phyloP scores from a whole-genome alignment of 2,888 invertebrate species.

The Pammene aurita region DNA sequence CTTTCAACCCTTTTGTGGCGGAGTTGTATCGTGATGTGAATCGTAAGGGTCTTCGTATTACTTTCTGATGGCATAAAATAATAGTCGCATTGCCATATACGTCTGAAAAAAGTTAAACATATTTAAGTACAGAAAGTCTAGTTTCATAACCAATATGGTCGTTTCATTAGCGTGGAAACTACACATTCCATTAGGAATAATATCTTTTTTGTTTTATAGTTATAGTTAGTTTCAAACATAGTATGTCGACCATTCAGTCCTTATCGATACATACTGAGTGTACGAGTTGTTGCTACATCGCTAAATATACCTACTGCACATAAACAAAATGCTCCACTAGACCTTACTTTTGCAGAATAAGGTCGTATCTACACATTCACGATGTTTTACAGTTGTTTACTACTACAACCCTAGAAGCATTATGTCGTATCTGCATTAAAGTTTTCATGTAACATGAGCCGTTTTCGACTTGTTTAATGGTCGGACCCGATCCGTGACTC shows the following conservation, averaged over 20 bases:
- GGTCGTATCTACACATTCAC: constrained; percentile 1
- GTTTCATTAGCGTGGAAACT: no score
- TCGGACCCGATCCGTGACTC: constrained; percentile 63
- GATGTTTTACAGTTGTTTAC: constrained; percentile 7
- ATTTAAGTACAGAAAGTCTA: no score
- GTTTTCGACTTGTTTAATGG: constrained; percentile 42
- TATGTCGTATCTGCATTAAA: background rate
- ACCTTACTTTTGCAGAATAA: background rate
- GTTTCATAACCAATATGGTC: no score
- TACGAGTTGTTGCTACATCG: no score
- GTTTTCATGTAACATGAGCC: background rate
- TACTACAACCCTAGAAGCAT: background rate
- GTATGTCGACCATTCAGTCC: no score
- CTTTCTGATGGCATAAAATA: constrained; percentile 5
- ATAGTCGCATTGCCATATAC: background rate
- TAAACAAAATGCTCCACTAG: constrained; percentile 29
- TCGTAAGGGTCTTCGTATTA: constrained; percentile 17
- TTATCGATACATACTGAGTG: no score
- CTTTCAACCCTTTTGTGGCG: constrained; percentile 16
- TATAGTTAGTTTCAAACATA: no score
- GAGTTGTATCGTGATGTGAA: constrained; percentile 1
- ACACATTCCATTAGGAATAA: no score
- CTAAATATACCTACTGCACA: constrained; percentile 29
- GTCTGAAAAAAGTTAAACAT: no score
- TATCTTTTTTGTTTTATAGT: no score